Evolutionary conservation across 2,113 vertebrate species (phyloP), one percentile per base, ranked within the genome.

Genomic region (Pleuronectes platessa): DNA sequence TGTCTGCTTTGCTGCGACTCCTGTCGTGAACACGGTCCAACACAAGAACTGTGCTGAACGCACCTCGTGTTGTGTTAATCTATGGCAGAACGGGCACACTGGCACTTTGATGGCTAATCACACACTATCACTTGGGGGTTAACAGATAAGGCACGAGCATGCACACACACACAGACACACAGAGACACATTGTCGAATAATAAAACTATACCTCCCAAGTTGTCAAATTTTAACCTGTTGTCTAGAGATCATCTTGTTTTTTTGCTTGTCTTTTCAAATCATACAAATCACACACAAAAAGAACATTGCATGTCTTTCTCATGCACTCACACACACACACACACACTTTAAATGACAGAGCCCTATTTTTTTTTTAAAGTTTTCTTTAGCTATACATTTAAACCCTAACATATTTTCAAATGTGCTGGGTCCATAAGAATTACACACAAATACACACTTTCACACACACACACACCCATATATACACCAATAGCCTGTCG

Each of bases 71-170:
- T 11, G 6, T 51, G 61, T 72, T 71, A 85, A 84, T 87, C 83
- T 87, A 89, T 89, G 89, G 83, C 68, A 71, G 53, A 79, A 73
- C 1, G 81, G 79, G 60, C 72, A 84, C 78, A 81, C 71, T 71
- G 86, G 86, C 90, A 89, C 85, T 88, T 84, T 10, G 71, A 88
- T 81, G 77, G 74, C 55, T 69, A 72, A 70, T 79, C 68, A 92
- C 81, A 92, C 81, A 77, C 23, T 55, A 89, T 65, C 74, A 84
- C 78, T 18, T n/a, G 14, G 65, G 66, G 53, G 5, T 5, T 54
- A 62, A 76, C 82, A 4, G 59, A 76, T 82, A 87, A 90, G 90
- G 90, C 88, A 86, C 82, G 15, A 24, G 59, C 83, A 89, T 31
- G 37, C 79, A 72, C 58, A 35, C 65, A 27, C 55, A 60, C 23